These are phyloP conservation scores for Sylvicapra grimmia DNA, from an alignment of 2,113 vertebrate species.

Conservation along the genomic window DNA sequence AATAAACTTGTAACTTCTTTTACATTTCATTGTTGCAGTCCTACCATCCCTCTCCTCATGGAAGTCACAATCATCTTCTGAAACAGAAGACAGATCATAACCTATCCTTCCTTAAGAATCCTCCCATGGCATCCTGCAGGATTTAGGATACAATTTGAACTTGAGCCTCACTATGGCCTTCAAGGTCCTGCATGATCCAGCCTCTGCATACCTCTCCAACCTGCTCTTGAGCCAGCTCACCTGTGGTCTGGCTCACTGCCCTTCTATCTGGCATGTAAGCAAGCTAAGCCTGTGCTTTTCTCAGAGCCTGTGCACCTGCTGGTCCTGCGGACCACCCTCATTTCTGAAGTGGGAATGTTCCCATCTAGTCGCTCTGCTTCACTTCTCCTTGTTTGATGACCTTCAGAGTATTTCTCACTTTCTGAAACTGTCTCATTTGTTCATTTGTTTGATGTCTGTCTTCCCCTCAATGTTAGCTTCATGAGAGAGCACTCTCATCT, in stretches of 20 bases:
- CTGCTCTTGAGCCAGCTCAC: background rate
- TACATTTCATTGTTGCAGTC: background rate
- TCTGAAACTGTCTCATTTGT: background rate
- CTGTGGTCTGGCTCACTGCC: background rate
- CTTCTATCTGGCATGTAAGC: background rate
- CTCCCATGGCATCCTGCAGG: background rate
- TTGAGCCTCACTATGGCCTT: background rate
- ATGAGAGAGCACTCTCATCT: background rate
- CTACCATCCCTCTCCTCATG: background rate
- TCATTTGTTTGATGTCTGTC: background rate
- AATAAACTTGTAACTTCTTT: background rate
- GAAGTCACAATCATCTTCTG: background rate
- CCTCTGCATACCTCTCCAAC: background rate
- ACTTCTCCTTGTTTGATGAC: background rate
- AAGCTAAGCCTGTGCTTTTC: background rate
- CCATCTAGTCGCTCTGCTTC: background rate
- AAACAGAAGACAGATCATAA: background rate
- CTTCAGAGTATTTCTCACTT: background rate
- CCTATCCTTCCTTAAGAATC: background rate
- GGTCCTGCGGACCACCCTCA: background rate
- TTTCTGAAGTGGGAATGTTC: background rate
- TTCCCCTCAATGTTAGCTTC: background rate
- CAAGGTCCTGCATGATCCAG: background rate
- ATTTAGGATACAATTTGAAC: background rate
- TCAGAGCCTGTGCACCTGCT: background rate